Base-by-base conservation (phyloP, 2,888 invertebrate species). In the Hirtodrosophila cameraria region DNA sequence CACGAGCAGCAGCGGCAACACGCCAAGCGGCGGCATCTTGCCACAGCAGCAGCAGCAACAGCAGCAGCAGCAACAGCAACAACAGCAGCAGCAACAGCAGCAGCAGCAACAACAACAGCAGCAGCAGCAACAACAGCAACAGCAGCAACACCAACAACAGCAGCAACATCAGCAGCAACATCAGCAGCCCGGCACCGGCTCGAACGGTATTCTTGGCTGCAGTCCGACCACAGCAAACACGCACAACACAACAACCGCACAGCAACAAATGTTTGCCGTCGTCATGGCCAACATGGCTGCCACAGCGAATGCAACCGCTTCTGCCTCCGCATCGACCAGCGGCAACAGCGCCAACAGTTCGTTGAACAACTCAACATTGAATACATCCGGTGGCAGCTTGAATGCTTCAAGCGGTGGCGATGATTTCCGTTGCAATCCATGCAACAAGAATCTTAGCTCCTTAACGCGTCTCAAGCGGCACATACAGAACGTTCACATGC, bases 401-500 rank as follows among this genome's bases (percentile, higher is more conserved):
- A 88, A 84, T 41, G 80, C 89, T 2, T 76, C 85, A 2, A 87
- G 88, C 54, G 89, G 90, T 61, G 94, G 94, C 92, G 96, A 96
- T 92, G 96, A 96, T 93, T 96, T 95, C 94, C 94, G 96, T 92
- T 96, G 96, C 93, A 96, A 96, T 93, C 96, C 96, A 88, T 96
- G 96, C 95, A 96, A 96, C 94, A 96, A 96, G 94, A 96, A 95
- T 92, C 93, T 96, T 90, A 96, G 96, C 90, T 96, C 96, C 88
- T 93, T 96, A 91, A 96, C 96, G 89, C 94, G 96, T 90, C 94
- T 96, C 93, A 96, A 96, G 94, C 94, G 96, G 89, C 96, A 96
- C 93, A 96, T 96, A 92, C 96, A 96, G 93, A 96, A 96, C 93
- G 96, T 96, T 89, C 96, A 96, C 93, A 96, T 96, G 94, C 93